Base-by-base conservation (phyloP, 2,888 invertebrate species). In the Euproctis similis region DNA sequence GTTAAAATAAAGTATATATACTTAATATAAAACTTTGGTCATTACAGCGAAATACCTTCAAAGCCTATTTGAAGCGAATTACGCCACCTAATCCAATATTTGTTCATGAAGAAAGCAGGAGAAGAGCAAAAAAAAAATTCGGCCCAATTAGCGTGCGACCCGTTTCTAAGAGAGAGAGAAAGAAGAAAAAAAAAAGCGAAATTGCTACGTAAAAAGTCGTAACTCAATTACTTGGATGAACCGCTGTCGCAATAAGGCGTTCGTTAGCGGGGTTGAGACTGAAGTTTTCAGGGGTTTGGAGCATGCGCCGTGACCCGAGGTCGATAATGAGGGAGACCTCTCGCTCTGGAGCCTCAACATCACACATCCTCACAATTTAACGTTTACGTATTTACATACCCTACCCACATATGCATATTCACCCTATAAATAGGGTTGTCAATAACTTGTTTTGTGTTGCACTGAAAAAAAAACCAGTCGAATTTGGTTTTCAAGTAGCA, bases 251-350 rank as follows among this genome's bases (percentile, higher is more conserved):
- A 74, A 75, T 81, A 80, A 78, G 80, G 75, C 76, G 67, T 80
- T 82, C 80, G 81, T 80, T 81, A 81, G 73, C 63, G 57, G 63
- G 61, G 63, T 60, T 60, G 59, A 64, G 61, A 64, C 61, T 59
- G 46, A 55, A 65, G 59, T 73, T n/a, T n/a, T n/a, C n/a, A n/a
- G n/a, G n/a, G n/a, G n/a, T n/a, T n/a, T 62, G 71, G 82, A 76
- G 85, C 85, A 85, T 85, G 85, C 85, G 85, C 85, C 65, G 65
- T 80, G 85, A 85, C 85, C 85, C 61, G 65, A 81, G 85, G 85
- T 85, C 85, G 85, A 85, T 85, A 85, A 85, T 85, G 85, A 85
- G 80, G 61, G 63, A 59, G 72, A 71, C 77, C 76, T 78, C 82
- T 76, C 78, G 61, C 78, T 77, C 75, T 65, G 66, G 55, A 74